Evolutionary conservation across 1,140 invertebrate genomes (phyloP).

Genomic region (Papilio xuthus): DNA sequence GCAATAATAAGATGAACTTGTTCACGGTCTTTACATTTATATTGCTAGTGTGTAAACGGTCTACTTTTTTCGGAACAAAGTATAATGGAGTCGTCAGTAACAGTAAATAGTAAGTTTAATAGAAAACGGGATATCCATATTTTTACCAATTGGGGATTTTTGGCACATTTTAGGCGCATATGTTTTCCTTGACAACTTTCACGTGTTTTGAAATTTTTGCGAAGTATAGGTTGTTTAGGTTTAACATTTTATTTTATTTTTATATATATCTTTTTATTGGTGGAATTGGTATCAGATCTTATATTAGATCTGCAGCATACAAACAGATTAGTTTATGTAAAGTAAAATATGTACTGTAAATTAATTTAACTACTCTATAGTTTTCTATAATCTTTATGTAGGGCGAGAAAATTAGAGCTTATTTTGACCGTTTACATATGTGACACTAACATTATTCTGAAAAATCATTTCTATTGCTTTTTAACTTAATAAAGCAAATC

Average conservation of each 20-base stretch:
- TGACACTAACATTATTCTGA: slow-evolving; percentile 41
- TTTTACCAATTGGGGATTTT: not conserved
- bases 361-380: slow-evolving; percentile 26
- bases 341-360: slow-evolving; percentile 15
- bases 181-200: not conserved
- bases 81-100: slow-evolving; percentile 39
- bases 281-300: too few relatives aligned
- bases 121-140: not conserved
- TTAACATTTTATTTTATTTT: not conserved
- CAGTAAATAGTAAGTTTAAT: not conserved
- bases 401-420: slow-evolving; percentile 39
- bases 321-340: not conserved
- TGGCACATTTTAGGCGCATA: not conserved
- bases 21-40: slow-evolving; percentile 61
- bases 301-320: not conserved
- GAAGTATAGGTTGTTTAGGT: not conserved
- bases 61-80: slow-evolving; percentile 44
- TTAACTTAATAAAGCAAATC: not conserved
- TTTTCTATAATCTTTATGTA: slow-evolving; percentile 17
- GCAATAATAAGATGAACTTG: slow-evolving; percentile 54
- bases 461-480: slow-evolving; percentile 4
- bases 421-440: slow-evolving; percentile 36
- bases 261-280: too few relatives aligned
- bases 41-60: slow-evolving; percentile 46
- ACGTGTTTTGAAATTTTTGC: not conserved